Base-by-base conservation (phyloP, 2,888 invertebrate species). In the Pyralis farinalis region DNA sequence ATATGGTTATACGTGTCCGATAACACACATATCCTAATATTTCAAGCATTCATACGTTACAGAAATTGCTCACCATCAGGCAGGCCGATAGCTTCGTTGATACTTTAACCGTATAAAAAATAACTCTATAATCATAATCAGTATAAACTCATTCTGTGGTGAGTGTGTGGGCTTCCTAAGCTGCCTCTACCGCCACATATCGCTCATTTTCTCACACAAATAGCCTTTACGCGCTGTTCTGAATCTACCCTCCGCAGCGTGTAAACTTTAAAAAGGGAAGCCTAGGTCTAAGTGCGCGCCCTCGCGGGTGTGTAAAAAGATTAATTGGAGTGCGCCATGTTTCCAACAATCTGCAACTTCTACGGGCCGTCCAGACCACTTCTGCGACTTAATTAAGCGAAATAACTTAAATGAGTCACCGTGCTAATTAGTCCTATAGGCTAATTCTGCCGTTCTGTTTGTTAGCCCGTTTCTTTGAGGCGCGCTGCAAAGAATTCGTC, bases 371-470 rank as follows among this genome's bases (percentile, higher is more conserved):
- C 80, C 82, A 86, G 86, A 86, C 86, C 87, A 87, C 87, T 88
- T 83, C 76, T 81, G 70, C 80, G 71, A 85, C 87, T 86, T 88
- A 88, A 88, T 88, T 88, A 87, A 86, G 88, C 85, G 78, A 86
- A 87, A 87, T 86, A 85, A 86, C 77, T 86, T 86, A 86, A 87
- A 79, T 81, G 85, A 84, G 82, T 80, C 77, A 82, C 82, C 78
- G 83, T 75, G 76, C 87, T 88, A 88, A 88, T 88, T 88, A 87
- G 87, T 67, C 75, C 79, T 80, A 86, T 87, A 76, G 69, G 84
- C 86, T 87, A 87, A 87, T 86, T 84, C 84, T 71, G 73, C 2
- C 76, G 76, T 81, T 79, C 71, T 77, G 81, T 87, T 88, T 88
- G 86, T 87, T 82, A 76, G 74, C 71, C 57, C 72, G 63, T 63